Evolutionary conservation across 2,797 vertebrate genomes (phyloP).

Genomic region (Chiloscyllium punctatum): DNA sequence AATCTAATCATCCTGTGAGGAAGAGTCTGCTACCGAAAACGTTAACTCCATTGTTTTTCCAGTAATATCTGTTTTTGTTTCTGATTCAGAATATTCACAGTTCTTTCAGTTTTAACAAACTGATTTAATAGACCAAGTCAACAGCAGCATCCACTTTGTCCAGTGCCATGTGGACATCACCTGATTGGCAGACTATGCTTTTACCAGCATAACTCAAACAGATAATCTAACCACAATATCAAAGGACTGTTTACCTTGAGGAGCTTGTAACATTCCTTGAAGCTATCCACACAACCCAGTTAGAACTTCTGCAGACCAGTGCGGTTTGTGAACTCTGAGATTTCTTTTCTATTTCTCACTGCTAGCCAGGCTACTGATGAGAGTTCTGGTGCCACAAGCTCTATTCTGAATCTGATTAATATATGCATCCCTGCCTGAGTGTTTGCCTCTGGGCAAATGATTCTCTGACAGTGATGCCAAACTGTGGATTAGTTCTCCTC

Average conservation of each 20-base stretch:
- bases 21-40: too few relatives aligned
- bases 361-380: not conserved
- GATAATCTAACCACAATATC: too few relatives aligned
- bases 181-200: not conserved
- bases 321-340: not conserved
- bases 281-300: not conserved
- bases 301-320: not conserved
- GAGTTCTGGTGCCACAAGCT: not conserved
- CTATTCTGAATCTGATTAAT: not conserved
- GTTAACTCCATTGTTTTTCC: too few relatives aligned
- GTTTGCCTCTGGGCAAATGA: not conserved
- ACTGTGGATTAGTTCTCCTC: not conserved
- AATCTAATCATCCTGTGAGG: too few relatives aligned
- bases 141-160: not conserved
- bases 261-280: not conserved
- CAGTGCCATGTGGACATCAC: too few relatives aligned
- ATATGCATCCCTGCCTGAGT: not conserved
- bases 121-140: not conserved
- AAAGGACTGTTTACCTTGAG: too few relatives aligned
- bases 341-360: too few relatives aligned
- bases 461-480: not conserved
- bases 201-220: too few relatives aligned
- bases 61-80: too few relatives aligned
- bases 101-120: not conserved
- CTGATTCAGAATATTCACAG: too few relatives aligned